Conservation (phyloP, 2,113 vertebrate species). For the Brienomyrus brachyistius region DNA sequence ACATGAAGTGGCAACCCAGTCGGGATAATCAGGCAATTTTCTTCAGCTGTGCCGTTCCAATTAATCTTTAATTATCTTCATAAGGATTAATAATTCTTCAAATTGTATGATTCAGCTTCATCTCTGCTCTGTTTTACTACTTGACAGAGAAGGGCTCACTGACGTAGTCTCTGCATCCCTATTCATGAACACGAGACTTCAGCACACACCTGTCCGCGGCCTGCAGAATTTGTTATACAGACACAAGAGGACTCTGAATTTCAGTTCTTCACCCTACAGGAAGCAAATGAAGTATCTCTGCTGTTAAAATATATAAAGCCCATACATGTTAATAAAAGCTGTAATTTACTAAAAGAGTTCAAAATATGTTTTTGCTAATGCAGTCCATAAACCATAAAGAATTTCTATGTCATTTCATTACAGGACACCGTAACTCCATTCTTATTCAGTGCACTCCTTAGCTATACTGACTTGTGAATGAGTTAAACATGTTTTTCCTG, state of each 20-base stretch:
- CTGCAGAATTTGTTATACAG: conserved; percentile 5
- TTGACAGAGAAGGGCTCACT: conserved; percentile 38
- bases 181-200: conserved; percentile 14
- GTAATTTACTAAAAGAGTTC: background rate
- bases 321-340: background rate
- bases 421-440: background rate
- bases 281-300: background rate
- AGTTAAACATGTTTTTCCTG: background rate
- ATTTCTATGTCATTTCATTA: background rate
- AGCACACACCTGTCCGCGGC: conserved; percentile 7
- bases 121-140: conserved; percentile 48
- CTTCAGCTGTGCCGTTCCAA: conserved; percentile 39
- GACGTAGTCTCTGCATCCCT: conserved; percentile 25
- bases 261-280: background rate
- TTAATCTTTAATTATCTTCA: conserved; percentile 61
- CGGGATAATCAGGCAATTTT: conserved; percentile 23
- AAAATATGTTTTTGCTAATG: background rate
- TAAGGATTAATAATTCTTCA: conserved; percentile 55
- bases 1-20: conserved; percentile 29
- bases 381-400: background rate
- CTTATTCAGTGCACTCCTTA: background rate
- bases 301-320: background rate
- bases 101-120: conserved; percentile 52
- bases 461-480: background rate
- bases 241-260: background rate